phyloP scores from a whole-genome alignment of 2,888 invertebrate genomes.

The Nomada hirtipes region DNA sequence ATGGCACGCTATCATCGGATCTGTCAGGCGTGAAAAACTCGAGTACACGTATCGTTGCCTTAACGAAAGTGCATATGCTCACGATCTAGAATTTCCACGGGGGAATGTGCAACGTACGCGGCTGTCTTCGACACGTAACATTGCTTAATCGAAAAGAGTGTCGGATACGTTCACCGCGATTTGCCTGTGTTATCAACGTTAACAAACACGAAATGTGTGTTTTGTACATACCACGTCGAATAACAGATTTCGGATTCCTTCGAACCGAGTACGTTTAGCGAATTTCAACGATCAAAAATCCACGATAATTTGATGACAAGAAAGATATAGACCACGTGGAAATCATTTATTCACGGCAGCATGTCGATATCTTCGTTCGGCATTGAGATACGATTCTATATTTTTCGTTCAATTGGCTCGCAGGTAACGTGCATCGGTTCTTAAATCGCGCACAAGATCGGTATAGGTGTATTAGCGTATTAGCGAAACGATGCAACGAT shows the following conservation, averaged over 20 bases:
- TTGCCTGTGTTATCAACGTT: slow-evolving; percentile 36
- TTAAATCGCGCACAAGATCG: slow-evolving; percentile 3
- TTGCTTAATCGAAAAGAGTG: slow-evolving; percentile 40
- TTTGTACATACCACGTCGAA: slow-evolving; percentile 5
- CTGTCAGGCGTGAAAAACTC: slow-evolving; percentile 54
- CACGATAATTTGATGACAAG: background rate
- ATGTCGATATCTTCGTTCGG: background rate
- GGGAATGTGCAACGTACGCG: slow-evolving; percentile 37
- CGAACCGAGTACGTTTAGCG: background rate
- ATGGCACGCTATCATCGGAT: slow-evolving; percentile 67
- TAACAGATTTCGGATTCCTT: slow-evolving; percentile 4
- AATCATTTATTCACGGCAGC: background rate
- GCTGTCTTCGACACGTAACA: slow-evolving; percentile 25
- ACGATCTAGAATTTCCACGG: slow-evolving; percentile 29
- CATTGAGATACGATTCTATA: background rate
- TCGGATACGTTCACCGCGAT: slow-evolving; percentile 21
- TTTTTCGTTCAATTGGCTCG: slow-evolving; percentile 12
- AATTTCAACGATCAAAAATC: slow-evolving; percentile 7
- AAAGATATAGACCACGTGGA: background rate
- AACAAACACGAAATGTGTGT: slow-evolving; percentile 20
- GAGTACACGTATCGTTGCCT: slow-evolving; percentile 45
- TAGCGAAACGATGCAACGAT: slow-evolving; percentile 13
- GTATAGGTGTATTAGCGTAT: background rate
- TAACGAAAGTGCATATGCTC: slow-evolving; percentile 31
- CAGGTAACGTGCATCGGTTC: background rate